Evolutionary conservation across 2,888 invertebrate species (phyloP).

Genomic region (Gasteruption jaculator): DNA sequence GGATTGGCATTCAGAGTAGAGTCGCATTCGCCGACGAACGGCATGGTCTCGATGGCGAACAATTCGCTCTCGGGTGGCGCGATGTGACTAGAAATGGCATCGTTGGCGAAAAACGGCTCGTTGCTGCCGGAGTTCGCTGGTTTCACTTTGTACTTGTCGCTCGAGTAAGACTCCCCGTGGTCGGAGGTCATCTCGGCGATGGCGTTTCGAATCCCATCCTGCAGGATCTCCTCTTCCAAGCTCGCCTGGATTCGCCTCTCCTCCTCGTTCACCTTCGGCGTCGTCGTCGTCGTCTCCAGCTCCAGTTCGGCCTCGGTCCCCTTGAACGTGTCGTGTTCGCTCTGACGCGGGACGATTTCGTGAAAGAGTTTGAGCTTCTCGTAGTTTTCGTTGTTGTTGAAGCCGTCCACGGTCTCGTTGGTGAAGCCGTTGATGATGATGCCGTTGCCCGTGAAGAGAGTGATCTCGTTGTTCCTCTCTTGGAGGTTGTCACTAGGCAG

Average conservation of each 20-base stretch:
- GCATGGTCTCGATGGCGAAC: too few relatives aligned
- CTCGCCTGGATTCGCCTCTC: slow-evolving; percentile 22
- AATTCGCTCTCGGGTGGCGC: too few relatives aligned
- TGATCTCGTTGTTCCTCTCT: slow-evolving; percentile 13
- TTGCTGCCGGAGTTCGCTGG: too few relatives aligned
- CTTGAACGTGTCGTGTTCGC: too few relatives aligned
- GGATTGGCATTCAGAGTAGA: slow-evolving; percentile 11
- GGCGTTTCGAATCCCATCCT: slow-evolving; percentile 36
- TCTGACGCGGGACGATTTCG: too few relatives aligned
- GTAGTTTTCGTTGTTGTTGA: slow-evolving; percentile 27
- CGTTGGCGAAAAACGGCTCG: too few relatives aligned
- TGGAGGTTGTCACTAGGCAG: slow-evolving; percentile 15
- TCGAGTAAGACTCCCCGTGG: too few relatives aligned
- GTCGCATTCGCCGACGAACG: too few relatives aligned
- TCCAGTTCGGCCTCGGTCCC: not conserved
- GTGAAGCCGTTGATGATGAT: slow-evolving; percentile 26
- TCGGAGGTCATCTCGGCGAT: too few relatives aligned
- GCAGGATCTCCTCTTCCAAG: slow-evolving; percentile 40
- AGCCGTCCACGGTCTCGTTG: slow-evolving; percentile 24
- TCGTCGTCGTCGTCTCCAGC: not conserved
- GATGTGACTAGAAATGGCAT: too few relatives aligned
- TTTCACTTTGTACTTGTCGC: too few relatives aligned
- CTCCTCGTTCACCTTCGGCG: not conserved
- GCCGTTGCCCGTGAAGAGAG: slow-evolving; percentile 23
- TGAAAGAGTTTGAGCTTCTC: slow-evolving; percentile 31